Evolutionary conservation across 2,888 invertebrate species (phyloP).

Genomic region (Deilephila elpenor): DNA sequence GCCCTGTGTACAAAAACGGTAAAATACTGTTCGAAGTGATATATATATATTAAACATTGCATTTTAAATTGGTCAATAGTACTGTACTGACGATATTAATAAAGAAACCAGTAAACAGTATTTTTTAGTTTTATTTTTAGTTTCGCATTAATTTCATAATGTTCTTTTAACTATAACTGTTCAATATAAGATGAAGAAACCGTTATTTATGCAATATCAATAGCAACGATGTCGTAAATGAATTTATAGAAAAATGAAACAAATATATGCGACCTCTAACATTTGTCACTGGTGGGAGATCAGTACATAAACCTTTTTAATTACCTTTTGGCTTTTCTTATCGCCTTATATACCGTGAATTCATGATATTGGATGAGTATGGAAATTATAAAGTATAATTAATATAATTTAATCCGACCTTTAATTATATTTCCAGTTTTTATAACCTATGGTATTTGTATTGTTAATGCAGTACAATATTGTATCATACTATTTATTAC

Average conservation of each 20-base stretch:
- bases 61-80: conserved; percentile 76
- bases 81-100: conserved; percentile 78
- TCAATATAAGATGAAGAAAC: neutral
- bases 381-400: neutral
- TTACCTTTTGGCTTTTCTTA: too few species aligned
- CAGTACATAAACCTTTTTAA: too few species aligned
- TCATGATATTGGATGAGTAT: too few species aligned
- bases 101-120: conserved; percentile 73
- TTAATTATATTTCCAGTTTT: neutral
- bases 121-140: conserved; percentile 49
- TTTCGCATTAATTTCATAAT: conserved; percentile 43
- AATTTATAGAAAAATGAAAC: conserved; percentile 55
- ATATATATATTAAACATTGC: conserved; percentile 67
- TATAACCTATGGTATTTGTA: neutral
- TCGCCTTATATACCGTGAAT: too few species aligned
- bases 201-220: conserved; percentile 22
- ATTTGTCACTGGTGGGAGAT: neutral
- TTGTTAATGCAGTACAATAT: neutral
- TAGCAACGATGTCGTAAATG: conserved; percentile 50
- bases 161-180: conserved; percentile 30
- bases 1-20: conserved; percentile 78
- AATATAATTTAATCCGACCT: neutral
- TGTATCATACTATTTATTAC: neutral
- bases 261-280: neutral
- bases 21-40: conserved; percentile 70